Percentiles rank a stretch among this genome's conserved stretches.
These are phyloP conservation scores for Opisthograptis luteolata DNA, from an alignment of 2,888 invertebrate genomes.

Conservation along the genomic window DNA sequence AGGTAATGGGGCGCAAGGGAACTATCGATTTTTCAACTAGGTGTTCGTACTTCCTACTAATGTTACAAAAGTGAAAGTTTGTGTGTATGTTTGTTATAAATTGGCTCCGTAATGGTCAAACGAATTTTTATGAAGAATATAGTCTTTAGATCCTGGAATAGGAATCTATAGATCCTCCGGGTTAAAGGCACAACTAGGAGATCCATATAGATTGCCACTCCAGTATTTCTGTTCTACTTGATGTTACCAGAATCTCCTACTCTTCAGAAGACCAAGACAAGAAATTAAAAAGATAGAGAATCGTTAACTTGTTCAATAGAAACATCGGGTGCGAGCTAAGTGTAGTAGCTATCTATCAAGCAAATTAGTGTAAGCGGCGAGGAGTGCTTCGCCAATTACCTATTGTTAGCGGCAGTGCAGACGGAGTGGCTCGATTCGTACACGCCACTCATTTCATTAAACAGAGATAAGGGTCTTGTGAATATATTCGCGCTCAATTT, in stretches of 20 bases:
- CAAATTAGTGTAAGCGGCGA: slow-evolving; percentile 48
- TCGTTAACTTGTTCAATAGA: slow-evolving; percentile 20
- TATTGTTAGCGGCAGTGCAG: slow-evolving; percentile 59
- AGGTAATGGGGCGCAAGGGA: too few relatives aligned
- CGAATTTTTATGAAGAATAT: too few relatives aligned
- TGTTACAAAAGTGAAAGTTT: too few relatives aligned
- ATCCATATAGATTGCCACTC: too few relatives aligned
- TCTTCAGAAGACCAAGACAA: not conserved
- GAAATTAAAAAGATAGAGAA: slow-evolving; percentile 21
- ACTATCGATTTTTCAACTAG: too few relatives aligned
- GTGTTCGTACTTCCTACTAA: too few relatives aligned
- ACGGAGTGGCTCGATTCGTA: slow-evolving; percentile 61
- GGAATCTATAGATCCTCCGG: too few relatives aligned
- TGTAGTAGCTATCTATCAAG: slow-evolving; percentile 41
- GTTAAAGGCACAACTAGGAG: too few relatives aligned
- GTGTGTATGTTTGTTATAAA: too few relatives aligned
- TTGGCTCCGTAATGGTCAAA: too few relatives aligned
- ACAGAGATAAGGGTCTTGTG: slow-evolving; percentile 71
- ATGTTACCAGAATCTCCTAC: not conserved
- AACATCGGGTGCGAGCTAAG: slow-evolving; percentile 28
- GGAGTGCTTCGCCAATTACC: slow-evolving; percentile 55
- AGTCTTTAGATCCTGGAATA: too few relatives aligned
- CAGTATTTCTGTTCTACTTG: too few relatives aligned
- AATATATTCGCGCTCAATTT: slow-evolving; percentile 64
- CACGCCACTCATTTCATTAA: slow-evolving; percentile 75